A percentile compares a stretch with the other conserved stretches of the same genome.
Evolutionary conservation across 1,140 invertebrate species (phyloP).

Genomic region (Agrypnia vestita): DNA sequence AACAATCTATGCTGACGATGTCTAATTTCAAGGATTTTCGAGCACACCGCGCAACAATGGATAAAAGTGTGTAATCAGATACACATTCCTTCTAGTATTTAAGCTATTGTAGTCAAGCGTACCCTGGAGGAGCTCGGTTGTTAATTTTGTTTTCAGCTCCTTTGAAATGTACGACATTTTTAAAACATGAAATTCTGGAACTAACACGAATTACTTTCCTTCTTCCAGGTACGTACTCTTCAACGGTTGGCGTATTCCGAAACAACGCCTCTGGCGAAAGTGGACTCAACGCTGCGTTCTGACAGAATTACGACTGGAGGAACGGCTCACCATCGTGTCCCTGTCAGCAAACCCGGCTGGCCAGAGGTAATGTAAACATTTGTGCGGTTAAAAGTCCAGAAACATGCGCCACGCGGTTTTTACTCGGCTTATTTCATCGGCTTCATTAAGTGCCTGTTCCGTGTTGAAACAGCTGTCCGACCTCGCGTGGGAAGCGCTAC

Average conservation of each 20-base stretch:
- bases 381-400: neutral
- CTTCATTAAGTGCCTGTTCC: neutral
- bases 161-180: no score
- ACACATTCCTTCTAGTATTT: no score
- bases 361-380: neutral
- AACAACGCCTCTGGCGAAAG: neutral
- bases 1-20: no score
- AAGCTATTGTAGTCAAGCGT: no score
- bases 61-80: no score
- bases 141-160: no score
- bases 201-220: neutral
- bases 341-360: neutral
- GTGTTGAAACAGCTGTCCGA: neutral
- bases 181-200: no score
- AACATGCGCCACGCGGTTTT: neutral
- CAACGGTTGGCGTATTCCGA: conserved; percentile 3
- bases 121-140: no score
- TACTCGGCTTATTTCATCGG: conserved; percentile 12
- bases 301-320: neutral
- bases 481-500: neutral
- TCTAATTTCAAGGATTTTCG: no score
- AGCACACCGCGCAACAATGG: no score
- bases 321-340: neutral
- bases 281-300: neutral
- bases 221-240: neutral